Evolutionary conservation across 2,888 invertebrate genomes (phyloP).

Genomic region (Pteria penguin): DNA sequence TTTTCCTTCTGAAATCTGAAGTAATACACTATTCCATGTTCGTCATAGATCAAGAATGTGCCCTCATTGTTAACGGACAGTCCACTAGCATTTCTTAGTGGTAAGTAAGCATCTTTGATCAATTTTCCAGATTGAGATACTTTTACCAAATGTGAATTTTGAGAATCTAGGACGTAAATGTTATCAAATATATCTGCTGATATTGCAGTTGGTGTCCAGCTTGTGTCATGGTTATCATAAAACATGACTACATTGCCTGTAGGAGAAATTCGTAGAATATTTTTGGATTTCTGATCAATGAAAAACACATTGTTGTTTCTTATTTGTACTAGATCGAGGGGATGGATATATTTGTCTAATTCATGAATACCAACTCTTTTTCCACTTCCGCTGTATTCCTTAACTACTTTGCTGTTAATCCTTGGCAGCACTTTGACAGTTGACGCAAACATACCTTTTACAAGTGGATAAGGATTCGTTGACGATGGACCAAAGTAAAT

Average conservation of each 20-base stretch:
- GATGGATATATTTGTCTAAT: neutral
- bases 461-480: neutral
- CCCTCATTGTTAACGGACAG: neutral
- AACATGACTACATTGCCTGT: neutral
- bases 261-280: neutral
- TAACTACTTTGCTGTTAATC: neutral
- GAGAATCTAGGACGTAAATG: neutral
- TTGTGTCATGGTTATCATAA: neutral
- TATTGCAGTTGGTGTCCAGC: neutral
- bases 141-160: neutral
- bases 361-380: neutral
- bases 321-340: neutral
- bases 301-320: neutral
- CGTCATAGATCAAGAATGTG: neutral
- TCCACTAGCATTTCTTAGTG: neutral
- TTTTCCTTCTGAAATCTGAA: too few relatives aligned
- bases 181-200: neutral
- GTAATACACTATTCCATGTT: neutral
- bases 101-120: neutral
- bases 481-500: neutral
- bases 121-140: neutral
- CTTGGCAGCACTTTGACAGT: too few relatives aligned
- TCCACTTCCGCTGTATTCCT: neutral
- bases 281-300: neutral
- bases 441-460: neutral